Conservation (phyloP, 2,888 invertebrate genomes). For the Orchestes rusci region DNA sequence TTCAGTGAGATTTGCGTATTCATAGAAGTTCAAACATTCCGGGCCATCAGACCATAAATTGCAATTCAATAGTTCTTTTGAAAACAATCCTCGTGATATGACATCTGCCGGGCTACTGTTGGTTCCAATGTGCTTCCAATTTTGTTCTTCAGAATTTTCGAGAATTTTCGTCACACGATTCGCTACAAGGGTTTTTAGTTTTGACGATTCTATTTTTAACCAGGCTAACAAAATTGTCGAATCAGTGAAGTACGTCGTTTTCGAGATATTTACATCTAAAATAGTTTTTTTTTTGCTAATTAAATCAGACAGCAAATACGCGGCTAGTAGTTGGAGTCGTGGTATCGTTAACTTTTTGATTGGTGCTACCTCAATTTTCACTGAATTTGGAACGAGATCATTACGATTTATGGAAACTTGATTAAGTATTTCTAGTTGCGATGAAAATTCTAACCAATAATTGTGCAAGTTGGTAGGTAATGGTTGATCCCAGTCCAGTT, state of each 20-base stretch:
- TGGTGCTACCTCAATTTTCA: slow-evolving; percentile 24
- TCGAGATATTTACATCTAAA: slow-evolving; percentile 14
- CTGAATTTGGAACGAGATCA: not conserved
- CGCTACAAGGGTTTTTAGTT: slow-evolving; percentile 16
- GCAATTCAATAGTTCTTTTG: too few species aligned
- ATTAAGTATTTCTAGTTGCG: slow-evolving; percentile 4
- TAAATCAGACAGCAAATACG: slow-evolving; percentile 22
- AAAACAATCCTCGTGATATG: too few species aligned
- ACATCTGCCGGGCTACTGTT: slow-evolving; percentile 24
- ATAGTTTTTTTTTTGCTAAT: slow-evolving; percentile 8
- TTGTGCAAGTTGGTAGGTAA: slow-evolving; percentile 3
- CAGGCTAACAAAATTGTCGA: slow-evolving; percentile 20
- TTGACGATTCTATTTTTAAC: slow-evolving; percentile 4
- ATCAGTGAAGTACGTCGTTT: slow-evolving; percentile 5
- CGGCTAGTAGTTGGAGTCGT: slow-evolving; percentile 26
- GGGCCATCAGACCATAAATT: too few species aligned
- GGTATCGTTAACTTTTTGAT: slow-evolving; percentile 27
- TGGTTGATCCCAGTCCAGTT: slow-evolving; percentile 7
- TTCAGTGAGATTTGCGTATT: too few species aligned
- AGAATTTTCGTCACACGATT: slow-evolving; percentile 14
- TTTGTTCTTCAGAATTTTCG: not conserved
- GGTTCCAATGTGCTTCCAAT: slow-evolving; percentile 11
- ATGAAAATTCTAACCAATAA: slow-evolving; percentile 3
- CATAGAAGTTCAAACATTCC: too few species aligned
- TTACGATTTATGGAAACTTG: slow-evolving; percentile 3